Base-by-base conservation (phyloP, 2,113 vertebrate genomes). In the Nansenia antarctica region DNA sequence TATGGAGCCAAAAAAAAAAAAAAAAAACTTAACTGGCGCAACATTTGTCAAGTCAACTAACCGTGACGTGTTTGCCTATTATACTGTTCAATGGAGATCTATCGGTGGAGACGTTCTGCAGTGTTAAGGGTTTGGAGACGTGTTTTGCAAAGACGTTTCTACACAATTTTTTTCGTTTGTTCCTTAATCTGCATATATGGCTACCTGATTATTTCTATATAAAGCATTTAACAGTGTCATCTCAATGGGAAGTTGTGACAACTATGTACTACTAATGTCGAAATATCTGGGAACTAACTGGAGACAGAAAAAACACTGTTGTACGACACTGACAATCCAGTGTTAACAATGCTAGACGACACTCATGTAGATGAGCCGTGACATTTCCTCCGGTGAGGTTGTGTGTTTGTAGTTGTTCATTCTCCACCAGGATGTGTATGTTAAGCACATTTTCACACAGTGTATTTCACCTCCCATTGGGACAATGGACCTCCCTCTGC, bases 11-110 rank as follows among this genome's bases (percentile, higher is more conserved):
- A 88, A 90, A 86, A 73, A 87, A 82, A 73, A 80, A 84, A 62
- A 34, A 72, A 53, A 45, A 61, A 55, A 82, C 67, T 34, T 35
- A 9, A 85, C 77, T 89, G 85, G 88, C 82, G 84, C 87, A 86
- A 86, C 90, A 91, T 92, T 92, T 92, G 91, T 93, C 89, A 78
- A 91, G 89, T 91, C 89, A 84, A 87, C 91, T 86, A 86, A 82
- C 26, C 30, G 91, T 93, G 90, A 92, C 85, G 91, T 92, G 91
- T 93, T 92, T 91, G 92, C 90, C 88, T 92, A 88, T 90, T 84
- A 86, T 90, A 88, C 12, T 31, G 26, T 58, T 92, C 85, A 91
- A 87, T 87, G 87, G 89, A 89, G 79, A 90, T 87, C 86, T 91
- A 88, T 88, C 88, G 82, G 89, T 89, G 81, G 81, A 74, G 84